Evolutionary conservation across 2,888 invertebrate genomes (phyloP).

Genomic region (Leptura quadrifasciata): DNA sequence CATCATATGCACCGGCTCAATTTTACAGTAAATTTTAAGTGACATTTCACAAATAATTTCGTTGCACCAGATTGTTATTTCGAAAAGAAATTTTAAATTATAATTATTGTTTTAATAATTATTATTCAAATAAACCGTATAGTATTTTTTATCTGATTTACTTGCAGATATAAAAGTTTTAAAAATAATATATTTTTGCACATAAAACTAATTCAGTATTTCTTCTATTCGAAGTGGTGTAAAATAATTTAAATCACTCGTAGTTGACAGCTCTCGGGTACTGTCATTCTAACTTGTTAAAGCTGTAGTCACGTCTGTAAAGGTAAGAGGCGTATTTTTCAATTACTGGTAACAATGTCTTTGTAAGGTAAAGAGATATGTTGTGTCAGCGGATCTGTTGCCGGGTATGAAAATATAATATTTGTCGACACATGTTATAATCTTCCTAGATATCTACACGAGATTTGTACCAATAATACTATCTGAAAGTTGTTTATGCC

Average conservation of each 20-base stretch:
- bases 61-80: too few relatives aligned
- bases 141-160: too few relatives aligned
- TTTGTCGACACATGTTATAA: constrained; percentile 28
- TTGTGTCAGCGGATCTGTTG: constrained; percentile 8
- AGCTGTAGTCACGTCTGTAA: constrained; percentile 16
- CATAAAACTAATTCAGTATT: too few relatives aligned
- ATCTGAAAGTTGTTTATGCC: constrained; percentile 23
- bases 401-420: constrained; percentile 23
- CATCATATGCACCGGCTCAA: too few relatives aligned
- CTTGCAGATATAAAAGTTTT: too few relatives aligned
- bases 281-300: neutral
- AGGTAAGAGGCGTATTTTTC: constrained; percentile 21
- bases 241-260: neutral
- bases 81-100: too few relatives aligned
- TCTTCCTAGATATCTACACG: constrained; percentile 27
- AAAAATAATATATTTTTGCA: too few relatives aligned
- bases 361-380: constrained; percentile 17
- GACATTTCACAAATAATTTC: too few relatives aligned
- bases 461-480: constrained; percentile 24
- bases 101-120: too few relatives aligned
- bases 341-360: constrained; percentile 28
- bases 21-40: too few relatives aligned
- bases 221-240: too few relatives aligned
- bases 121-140: too few relatives aligned
- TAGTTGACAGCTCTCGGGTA: neutral